These are phyloP conservation scores for Oscheius sp. DNA, from an alignment of 2,888 invertebrate species.

Conservation along the genomic window DNA sequence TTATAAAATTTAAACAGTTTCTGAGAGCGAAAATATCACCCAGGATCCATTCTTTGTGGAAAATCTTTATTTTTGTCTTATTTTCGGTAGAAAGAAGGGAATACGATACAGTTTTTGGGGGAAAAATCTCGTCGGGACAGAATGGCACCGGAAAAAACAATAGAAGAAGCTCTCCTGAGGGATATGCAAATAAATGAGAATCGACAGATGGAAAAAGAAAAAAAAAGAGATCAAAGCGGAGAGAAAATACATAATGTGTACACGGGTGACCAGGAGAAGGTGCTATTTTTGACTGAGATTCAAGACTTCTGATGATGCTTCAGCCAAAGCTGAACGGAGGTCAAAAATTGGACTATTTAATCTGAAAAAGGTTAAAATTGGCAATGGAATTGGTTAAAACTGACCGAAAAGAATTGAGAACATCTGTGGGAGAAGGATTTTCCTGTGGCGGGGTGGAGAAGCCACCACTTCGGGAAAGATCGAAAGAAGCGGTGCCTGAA, in stretches of 20 bases:
- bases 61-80: neutral
- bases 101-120: neutral
- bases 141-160: conserved; percentile 28
- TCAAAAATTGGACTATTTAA: conserved; percentile 40
- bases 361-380: neutral
- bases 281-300: conserved; percentile 34
- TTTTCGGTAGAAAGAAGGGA: too few relatives aligned
- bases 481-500: conserved; percentile 38
- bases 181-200: conserved; percentile 24
- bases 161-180: neutral
- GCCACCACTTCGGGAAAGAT: conserved; percentile 45
- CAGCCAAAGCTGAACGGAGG: conserved; percentile 25
- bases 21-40: neutral
- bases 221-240: conserved; percentile 13
- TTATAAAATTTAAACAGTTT: too few relatives aligned
- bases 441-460: conserved; percentile 52
- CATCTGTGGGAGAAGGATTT: conserved; percentile 46
- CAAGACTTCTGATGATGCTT: conserved; percentile 13
- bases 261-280: neutral
- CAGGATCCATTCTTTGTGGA: neutral
- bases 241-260: neutral
- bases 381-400: too few relatives aligned
- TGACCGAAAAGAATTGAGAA: conserved; percentile 52
- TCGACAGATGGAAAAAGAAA: neutral
- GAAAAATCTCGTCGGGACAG: conserved; percentile 19